Evolutionary conservation across 2,888 invertebrate species (phyloP), one percentile per base, ranked within the genome.

Genomic region (Cephus nigrinus): DNA sequence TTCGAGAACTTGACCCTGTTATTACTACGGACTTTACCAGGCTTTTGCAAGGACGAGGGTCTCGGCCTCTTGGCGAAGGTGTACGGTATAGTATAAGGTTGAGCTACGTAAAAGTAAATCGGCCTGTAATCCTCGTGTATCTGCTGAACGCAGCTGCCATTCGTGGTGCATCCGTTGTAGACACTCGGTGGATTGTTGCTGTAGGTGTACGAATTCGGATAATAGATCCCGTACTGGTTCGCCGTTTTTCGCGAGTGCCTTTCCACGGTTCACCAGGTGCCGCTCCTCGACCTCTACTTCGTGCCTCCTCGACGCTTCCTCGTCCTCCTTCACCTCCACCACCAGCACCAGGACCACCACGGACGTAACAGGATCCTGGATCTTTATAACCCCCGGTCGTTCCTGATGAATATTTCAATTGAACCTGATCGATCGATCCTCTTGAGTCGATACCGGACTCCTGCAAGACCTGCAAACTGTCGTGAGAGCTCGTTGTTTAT

Each of bases 31-130:
- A 86, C 81, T 80, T 89, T 88, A 2, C 88, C 82, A 77, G 88
- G 87, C 36, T 87, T 85, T 31, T 90, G 77, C 15, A 88, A 88
- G 40, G 89, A 85, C 35, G 87, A 88, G 76, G 87, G 87, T 23
- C 80, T 83, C 36, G 90, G 90, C 31, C 90, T 84, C 77, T 86
- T 88, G 36, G 90, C 90, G 80, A 90, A 90, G 40, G 90, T 90
- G 78, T 90, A 90, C 55, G 90, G 90, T 79, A 90, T 90, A 71
- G 90, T 90, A 75, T 90, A 90, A 35, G 90, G 90, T 78, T 90
- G 90, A 12, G 90, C 90, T 79, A 90, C 90, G 84, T 90, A 90
- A 81, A 90, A 90, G 83, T 90, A 90, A 78, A 90, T 90, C 82
- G 90, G 90, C 76, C 90, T 83, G 80, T 90, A 90, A 79, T 90